Conservation (phyloP, 2,113 vertebrate species). For the Bubo scandiacus region DNA sequence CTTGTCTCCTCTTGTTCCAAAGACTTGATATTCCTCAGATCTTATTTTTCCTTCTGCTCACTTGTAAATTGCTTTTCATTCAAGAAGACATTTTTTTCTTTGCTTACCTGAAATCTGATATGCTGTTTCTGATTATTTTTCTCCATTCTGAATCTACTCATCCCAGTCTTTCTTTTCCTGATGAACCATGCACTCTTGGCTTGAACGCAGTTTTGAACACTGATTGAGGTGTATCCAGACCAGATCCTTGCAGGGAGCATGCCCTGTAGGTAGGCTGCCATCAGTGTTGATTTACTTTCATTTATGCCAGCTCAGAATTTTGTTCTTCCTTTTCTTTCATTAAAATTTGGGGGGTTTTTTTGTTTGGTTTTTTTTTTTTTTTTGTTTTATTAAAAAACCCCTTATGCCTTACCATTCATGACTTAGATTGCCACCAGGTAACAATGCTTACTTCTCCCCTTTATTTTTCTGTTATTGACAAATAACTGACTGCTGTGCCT, state of each 20-base stretch:
- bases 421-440: neutral
- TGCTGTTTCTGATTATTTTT: neutral
- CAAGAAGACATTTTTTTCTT: neutral
- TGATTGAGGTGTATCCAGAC: neutral
- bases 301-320: neutral
- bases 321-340: neutral
- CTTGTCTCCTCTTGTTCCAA: neutral
- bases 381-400: neutral
- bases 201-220: neutral
- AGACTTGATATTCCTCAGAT: neutral
- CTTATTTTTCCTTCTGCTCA: neutral
- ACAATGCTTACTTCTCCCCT: neutral
- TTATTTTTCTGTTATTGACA: neutral
- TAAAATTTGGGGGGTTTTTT: neutral
- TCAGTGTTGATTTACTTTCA: neutral
- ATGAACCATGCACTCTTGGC: neutral
- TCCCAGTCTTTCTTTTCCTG: neutral
- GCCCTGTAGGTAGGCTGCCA: neutral
- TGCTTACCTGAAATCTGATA: neutral
- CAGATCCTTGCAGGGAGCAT: neutral
- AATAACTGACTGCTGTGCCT: neutral
- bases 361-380: neutral
- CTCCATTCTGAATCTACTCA: neutral
- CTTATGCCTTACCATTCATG: neutral
- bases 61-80: neutral